phyloP scores from a whole-genome alignment of 2,888 invertebrate genomes.

The Spodoptera picta region DNA sequence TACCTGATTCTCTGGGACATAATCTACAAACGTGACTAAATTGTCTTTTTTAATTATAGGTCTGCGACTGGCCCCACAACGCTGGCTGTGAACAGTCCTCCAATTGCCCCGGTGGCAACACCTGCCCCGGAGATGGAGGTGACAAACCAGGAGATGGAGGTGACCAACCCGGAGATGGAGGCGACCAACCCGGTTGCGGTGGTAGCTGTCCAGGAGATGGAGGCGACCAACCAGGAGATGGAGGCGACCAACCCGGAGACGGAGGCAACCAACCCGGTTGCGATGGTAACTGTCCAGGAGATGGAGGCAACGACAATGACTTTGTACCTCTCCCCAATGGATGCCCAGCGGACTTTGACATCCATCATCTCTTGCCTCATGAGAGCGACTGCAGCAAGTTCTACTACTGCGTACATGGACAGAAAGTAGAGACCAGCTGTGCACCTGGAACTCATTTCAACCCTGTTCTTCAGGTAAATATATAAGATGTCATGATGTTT shows the following conservation, averaged over 20 bases:
- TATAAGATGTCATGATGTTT: no score
- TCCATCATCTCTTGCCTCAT: constrained; percentile 58
- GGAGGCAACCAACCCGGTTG: no score
- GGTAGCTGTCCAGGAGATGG: no score
- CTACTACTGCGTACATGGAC: constrained; percentile 47
- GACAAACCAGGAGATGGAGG: constrained; percentile 4
- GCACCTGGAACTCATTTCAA: constrained; percentile 56
- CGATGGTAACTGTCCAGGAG: no score
- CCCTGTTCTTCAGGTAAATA: constrained; percentile 34
- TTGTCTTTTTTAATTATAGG: constrained; percentile 27
- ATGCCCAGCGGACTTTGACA: constrained; percentile 58
- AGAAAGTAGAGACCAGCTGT: constrained; percentile 45
- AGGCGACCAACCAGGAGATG: no score
- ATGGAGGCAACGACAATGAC: neutral
- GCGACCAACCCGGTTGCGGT: constrained; percentile 5
- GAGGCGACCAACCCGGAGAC: no score
- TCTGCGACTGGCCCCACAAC: constrained; percentile 56
- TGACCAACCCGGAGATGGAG: neutral
- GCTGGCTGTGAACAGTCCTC: constrained; percentile 47
- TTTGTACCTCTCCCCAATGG: constrained; percentile 53
- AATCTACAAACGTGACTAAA: no score
- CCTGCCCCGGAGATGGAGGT: constrained; percentile 9
- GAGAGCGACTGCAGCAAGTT: constrained; percentile 58
- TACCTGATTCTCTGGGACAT: no score
- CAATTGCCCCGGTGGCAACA: neutral